phyloP scores from a whole-genome alignment of 1,140 invertebrate genomes.

The Cyclargus thomasi region DNA sequence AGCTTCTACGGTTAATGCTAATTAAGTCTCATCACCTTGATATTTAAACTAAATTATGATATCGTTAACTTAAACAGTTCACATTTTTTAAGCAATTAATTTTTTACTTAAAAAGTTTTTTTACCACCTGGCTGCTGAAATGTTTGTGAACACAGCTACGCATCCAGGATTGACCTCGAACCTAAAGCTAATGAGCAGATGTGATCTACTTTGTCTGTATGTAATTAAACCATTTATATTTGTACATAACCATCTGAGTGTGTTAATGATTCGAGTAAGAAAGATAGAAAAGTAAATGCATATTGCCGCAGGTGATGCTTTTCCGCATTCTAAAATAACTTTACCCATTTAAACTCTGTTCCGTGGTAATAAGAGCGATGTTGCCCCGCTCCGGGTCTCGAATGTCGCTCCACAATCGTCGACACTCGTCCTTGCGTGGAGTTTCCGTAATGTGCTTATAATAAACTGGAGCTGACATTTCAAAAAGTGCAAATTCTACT shows the following conservation, averaged over 20 bases:
- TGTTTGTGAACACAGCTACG: background rate
- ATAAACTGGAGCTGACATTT: background rate
- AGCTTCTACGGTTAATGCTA: background rate
- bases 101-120: background rate
- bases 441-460: slow-evolving; percentile 10
- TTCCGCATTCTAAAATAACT: background rate
- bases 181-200: background rate
- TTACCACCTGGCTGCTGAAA: background rate
- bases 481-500: background rate
- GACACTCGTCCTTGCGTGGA: background rate
- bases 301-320: background rate
- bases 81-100: background rate
- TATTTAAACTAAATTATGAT: background rate
- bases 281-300: slow-evolving; percentile 13
- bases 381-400: background rate
- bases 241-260: no score
- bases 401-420: slow-evolving; percentile 2
- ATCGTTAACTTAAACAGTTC: background rate
- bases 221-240: background rate
- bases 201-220: background rate
- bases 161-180: background rate
- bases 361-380: background rate
- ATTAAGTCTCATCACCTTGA: background rate
- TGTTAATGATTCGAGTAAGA: background rate
- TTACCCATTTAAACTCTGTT: background rate